phyloP scores from a whole-genome alignment of 2,113 vertebrate species.

The Lanius ludovicianus region DNA sequence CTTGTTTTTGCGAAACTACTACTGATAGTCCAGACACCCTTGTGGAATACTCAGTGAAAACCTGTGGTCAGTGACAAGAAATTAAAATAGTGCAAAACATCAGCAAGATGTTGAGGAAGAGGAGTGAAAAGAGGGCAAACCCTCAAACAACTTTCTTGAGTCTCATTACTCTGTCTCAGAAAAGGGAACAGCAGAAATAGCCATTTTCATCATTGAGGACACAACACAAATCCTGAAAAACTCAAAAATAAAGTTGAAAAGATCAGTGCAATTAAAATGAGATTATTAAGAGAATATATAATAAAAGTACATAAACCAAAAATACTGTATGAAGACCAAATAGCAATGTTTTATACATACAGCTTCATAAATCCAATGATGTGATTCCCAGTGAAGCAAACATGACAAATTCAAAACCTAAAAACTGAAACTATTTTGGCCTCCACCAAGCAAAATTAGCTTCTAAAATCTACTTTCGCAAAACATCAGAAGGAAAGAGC shows the following conservation, averaged over 20 bases:
- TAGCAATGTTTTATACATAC: neutral
- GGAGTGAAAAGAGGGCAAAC: neutral
- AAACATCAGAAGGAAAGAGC: neutral
- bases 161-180: neutral
- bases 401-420: neutral
- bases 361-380: neutral
- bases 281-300: neutral
- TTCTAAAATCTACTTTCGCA: neutral
- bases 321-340: neutral
- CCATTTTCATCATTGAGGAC: neutral
- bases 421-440: neutral
- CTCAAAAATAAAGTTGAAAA: neutral
- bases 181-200: neutral
- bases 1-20: neutral
- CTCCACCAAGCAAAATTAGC: neutral
- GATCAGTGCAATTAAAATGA: neutral
- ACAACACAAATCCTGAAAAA: neutral
- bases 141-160: neutral
- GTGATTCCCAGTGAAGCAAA: neutral
- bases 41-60: neutral
- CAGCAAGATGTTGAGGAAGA: neutral
- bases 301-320: neutral
- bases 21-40: accelerated
- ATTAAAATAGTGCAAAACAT: neutral
- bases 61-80: neutral